Evolutionary conservation across 2,888 invertebrate genomes (phyloP).

Genomic region (Monoplex corrugatus): DNA sequence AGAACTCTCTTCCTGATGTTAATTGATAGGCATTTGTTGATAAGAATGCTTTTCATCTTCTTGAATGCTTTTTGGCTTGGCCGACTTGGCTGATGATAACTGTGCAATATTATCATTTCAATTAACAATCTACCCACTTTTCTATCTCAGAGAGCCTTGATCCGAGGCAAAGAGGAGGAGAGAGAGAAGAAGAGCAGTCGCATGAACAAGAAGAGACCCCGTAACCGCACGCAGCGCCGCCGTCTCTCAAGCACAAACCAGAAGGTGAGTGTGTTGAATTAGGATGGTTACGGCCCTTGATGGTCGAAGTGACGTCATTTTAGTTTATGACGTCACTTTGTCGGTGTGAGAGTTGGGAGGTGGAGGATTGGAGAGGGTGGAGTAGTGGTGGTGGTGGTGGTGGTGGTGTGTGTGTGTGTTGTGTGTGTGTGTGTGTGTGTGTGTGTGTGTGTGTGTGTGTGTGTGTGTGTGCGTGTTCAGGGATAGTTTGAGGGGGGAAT

Average conservation of each 20-base stretch:
- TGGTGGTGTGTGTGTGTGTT: neutral
- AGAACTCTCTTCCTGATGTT: neutral
- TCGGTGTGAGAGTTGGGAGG: neutral
- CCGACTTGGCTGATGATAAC: neutral
- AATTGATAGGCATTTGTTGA: neutral
- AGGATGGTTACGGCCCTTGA: neutral
- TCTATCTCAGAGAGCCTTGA: constrained; percentile 35
- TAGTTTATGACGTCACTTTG: neutral
- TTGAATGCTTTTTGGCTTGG: too few relatives aligned
- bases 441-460: constrained; percentile 12
- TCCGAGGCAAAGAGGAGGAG: constrained; percentile 42
- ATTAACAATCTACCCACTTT: too few relatives aligned
- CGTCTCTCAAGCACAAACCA: constrained; percentile 57
- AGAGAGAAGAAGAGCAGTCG: constrained; percentile 26
- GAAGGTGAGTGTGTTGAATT: constrained; percentile 44
- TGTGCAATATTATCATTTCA: neutral
- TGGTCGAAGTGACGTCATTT: neutral
- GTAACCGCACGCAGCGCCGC: constrained; percentile 48
- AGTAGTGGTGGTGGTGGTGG: neutral
- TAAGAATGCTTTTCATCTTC: too few relatives aligned
- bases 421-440: neutral
- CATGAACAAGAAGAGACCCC: constrained; percentile 10
- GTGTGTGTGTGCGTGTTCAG: constrained; percentile 15
- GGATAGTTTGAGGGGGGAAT: too few relatives aligned
- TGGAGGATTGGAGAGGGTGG: neutral